A percentile compares a stretch with the other conserved stretches of the same genome.
Evolutionary conservation across 2,113 vertebrate genomes (phyloP).

Genomic region (Mormoops blainvillei): DNA sequence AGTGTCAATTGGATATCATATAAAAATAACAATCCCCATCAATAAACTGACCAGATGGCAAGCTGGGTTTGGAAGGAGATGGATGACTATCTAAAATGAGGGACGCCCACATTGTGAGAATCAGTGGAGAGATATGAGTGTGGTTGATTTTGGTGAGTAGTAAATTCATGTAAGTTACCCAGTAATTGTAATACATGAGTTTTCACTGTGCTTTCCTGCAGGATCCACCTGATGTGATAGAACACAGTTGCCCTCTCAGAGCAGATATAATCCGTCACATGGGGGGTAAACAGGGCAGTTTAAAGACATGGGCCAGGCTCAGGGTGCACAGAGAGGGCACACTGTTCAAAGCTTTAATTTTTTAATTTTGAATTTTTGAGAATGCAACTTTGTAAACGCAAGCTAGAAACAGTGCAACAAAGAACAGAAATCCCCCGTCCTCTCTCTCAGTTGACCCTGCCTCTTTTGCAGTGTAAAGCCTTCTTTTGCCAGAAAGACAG

Average conservation of each 20-base stretch:
- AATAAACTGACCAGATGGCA: conserved; percentile 64
- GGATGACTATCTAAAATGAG: conserved; percentile 70
- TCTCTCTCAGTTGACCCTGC: not conserved
- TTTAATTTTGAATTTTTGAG: not conserved
- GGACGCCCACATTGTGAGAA: conserved; percentile 59
- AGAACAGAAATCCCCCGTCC: not conserved
- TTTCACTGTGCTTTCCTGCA: conserved; percentile 45
- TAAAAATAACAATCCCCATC: conserved; percentile 53
- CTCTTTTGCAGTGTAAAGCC: not conserved
- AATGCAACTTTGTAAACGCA: not conserved
- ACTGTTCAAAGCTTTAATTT: not conserved
- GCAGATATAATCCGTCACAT: conserved; percentile 61
- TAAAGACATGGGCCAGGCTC: not conserved
- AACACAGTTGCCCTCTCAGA: conserved; percentile 47
- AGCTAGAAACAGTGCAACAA: not conserved
- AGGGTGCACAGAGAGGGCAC: not conserved
- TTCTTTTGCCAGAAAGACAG: not conserved
- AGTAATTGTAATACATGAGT: conserved; percentile 61
- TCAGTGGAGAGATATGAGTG: conserved; percentile 56
- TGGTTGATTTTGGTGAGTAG: conserved; percentile 74
- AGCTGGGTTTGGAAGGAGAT: conserved; percentile 59
- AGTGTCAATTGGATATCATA: conserved; percentile 49
- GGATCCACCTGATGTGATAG: conserved; percentile 39
- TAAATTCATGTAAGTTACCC: conserved; percentile 41
- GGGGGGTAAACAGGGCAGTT: conserved; percentile 48